A percentile compares a stretch with the other conserved stretches of the same genome.
These are phyloP conservation scores for Carlito syrichta DNA, from an alignment of 2,113 vertebrate genomes.

Conservation along the genomic window DNA sequence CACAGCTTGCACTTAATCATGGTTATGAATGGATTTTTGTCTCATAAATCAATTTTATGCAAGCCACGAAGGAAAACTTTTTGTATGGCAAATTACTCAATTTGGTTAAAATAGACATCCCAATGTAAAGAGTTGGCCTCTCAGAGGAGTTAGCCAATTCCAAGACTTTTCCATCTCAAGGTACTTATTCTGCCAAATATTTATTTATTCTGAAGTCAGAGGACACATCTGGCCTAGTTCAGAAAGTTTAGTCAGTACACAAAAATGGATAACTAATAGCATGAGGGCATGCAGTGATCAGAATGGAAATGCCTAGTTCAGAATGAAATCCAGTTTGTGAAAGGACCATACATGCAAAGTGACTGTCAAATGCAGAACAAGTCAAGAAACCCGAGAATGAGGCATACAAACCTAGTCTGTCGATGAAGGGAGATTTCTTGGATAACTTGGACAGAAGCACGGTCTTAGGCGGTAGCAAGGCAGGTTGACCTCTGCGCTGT, in stretches of 20 bases:
- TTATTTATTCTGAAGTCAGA: background rate
- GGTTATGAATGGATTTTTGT: background rate
- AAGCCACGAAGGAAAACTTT: too few relatives aligned
- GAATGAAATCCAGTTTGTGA: too few relatives aligned
- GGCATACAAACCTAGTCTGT: too few relatives aligned
- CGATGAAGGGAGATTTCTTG: too few relatives aligned
- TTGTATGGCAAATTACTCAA: background rate
- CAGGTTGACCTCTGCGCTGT: too few relatives aligned
- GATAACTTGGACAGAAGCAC: too few relatives aligned
- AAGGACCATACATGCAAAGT: too few relatives aligned
- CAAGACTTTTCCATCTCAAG: background rate
- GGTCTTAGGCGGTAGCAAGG: too few relatives aligned
- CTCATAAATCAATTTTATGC: background rate
- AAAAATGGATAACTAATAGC: background rate
- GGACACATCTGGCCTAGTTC: accelerated
- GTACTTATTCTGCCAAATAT: background rate
- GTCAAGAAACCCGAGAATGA: too few relatives aligned
- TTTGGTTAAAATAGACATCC: background rate
- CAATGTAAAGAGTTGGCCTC: background rate
- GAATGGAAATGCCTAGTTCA: accelerated
- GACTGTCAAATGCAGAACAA: too few relatives aligned
- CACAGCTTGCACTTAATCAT: background rate
- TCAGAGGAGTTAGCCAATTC: background rate
- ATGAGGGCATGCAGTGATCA: accelerated
- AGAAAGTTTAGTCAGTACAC: background rate